Base-by-base conservation (phyloP, 2,113 vertebrate genomes). In the Forbesichthys papilliferus region DNA sequence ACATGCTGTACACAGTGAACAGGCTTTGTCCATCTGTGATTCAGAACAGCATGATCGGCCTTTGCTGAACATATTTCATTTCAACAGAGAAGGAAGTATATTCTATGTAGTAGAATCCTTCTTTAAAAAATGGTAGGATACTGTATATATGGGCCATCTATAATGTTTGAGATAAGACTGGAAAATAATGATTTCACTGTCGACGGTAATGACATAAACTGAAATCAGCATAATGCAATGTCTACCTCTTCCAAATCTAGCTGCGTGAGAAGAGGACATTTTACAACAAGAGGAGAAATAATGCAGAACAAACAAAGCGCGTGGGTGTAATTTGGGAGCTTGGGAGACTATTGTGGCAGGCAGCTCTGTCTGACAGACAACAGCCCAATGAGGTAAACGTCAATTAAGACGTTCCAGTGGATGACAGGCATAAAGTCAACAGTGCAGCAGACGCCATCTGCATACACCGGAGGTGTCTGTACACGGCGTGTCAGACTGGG, bases 401-500 rank as follows among this genome's bases (percentile, higher is more conserved):
- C 86, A 89, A 89, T 89, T 87, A 88, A 86, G 82, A 79, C 66
- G 69, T 87, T 86, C 80, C 80, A 73, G 83, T 79, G 73, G 84
- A 78, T 84, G 85, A 86, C 83, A 85, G 81, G 78, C 73, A 73
- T 33, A 79, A 83, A 79, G 79, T 79, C 84, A 88, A 86, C 79
- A 75, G 78, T 0, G 71, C 76, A 69, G 86, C 72, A 73, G 74
- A 78, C 67, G 80, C 84, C 81, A 86, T 85, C 77, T 80, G 82
- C 86, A 84, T 87, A 84, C 84, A 87, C 84, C 59, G 68, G 84
- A 86, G 83, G 85, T 87, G 87, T 86, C 88, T 89, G 85, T 88
- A 88, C 85, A 86, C 34, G 86, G 86, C 9, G 79, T 79, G 13
- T 48, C 75, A 70, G 79, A 75, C 74, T 48, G 61, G 64, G 74